These are phyloP conservation scores for Trichonephila inaurata DNA, from an alignment of 1,140 invertebrate species.

Conservation along the genomic window DNA sequence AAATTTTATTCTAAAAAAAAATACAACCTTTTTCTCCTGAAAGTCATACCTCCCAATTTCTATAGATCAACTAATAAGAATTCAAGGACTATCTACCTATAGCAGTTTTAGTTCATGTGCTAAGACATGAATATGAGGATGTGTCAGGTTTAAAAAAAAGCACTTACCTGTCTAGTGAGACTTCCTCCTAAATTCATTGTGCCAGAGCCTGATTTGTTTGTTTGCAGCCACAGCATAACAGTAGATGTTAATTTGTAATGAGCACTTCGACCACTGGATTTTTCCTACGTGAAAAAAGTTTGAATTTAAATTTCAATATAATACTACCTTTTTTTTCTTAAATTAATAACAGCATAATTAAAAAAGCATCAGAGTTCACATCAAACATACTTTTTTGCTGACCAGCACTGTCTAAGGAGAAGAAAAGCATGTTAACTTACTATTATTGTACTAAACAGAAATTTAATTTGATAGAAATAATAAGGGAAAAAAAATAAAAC, in stretches of 20 bases:
- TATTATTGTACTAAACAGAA: no score
- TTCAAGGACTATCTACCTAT: not conserved
- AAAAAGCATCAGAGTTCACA: no score
- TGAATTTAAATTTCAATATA: slow-evolving; percentile 40
- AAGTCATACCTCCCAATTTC: no score
- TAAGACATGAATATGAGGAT: no score
- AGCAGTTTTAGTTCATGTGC: no score
- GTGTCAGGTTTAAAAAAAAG: not conserved
- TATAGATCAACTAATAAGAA: not conserved
- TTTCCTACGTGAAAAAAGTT: slow-evolving; percentile 84
- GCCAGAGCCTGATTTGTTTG: slow-evolving; percentile 96
- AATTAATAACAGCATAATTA: no score
- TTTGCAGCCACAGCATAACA: slow-evolving; percentile 99
- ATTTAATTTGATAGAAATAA: no score
- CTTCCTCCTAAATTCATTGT: slow-evolving; percentile 99
- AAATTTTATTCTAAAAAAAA: no score
- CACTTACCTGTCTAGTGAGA: slow-evolving; percentile 93
- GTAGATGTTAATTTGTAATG: slow-evolving; percentile 99
- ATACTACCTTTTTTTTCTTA: not conserved
- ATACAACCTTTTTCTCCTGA: no score
- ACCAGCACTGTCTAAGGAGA: not conserved
- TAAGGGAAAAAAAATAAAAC: no score
- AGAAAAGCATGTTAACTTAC: not conserved
- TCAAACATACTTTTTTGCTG: not conserved
- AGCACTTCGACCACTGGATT: slow-evolving; percentile 94